Percentiles rank a stretch among this genome's conserved stretches.
Conservation (phyloP, 2,113 vertebrate genomes). For the Phalacrocorax aristotelis region DNA sequence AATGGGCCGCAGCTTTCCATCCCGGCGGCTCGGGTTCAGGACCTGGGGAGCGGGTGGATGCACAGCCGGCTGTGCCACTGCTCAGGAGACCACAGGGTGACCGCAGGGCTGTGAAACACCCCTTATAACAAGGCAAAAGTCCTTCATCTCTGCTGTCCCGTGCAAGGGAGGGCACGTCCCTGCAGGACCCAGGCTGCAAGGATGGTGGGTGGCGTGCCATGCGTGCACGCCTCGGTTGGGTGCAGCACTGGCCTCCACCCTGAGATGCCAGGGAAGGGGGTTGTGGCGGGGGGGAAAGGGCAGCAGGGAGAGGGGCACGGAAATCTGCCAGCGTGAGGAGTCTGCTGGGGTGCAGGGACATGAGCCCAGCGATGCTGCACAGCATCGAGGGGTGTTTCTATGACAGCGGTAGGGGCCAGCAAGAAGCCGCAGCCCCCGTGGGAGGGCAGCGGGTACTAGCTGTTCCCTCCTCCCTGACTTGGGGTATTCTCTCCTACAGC, state of each 20-base stretch:
- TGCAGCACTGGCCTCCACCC: background rate
- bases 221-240: rapidly evolving
- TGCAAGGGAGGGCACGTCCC: background rate
- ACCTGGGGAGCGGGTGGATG: background rate
- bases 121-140: background rate
- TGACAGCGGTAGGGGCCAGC: rapidly evolving
- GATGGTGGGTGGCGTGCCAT: background rate
- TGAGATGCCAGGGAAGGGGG: background rate
- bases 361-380: rapidly evolving
- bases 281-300: background rate
- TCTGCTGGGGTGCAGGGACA: background rate
- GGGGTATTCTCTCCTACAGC: background rate
- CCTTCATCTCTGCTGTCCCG: rapidly evolving
- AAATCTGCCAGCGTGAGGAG: background rate
- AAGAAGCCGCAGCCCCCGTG: background rate
- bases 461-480: background rate
- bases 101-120: background rate
- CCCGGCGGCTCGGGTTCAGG: rapidly evolving
- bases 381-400: background rate
- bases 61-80: background rate
- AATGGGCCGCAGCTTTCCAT: background rate
- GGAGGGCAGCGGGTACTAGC: rapidly evolving
- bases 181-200: background rate
- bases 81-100: background rate
- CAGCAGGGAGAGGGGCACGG: background rate